Conservation (phyloP, 2,113 vertebrate species). For the Suricata suricatta region DNA sequence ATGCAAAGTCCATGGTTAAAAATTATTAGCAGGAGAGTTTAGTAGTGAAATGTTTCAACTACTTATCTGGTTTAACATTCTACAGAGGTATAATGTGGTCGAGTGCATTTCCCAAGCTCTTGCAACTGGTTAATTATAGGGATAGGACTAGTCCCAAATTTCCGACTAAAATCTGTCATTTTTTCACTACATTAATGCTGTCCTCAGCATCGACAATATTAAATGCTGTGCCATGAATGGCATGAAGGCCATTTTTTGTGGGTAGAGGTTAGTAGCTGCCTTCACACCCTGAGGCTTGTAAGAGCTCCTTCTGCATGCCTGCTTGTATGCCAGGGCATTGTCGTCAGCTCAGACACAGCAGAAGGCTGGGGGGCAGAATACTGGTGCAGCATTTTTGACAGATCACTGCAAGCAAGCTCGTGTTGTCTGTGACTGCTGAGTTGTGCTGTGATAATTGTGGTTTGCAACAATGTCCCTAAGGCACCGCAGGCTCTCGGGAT, state of each 20-base stretch:
- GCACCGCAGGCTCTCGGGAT: not conserved
- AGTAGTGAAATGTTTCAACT: slow-evolving; percentile 2
- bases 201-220: not conserved
- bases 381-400: slow-evolving; percentile 27
- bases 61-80: slow-evolving; percentile 27
- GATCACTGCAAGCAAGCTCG: not conserved
- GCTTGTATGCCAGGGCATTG: not conserved
- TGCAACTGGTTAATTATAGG: not conserved
- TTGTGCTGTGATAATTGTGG: not conserved
- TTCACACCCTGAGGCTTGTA: not conserved
- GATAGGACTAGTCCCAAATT: not conserved
- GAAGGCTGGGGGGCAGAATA: not conserved
- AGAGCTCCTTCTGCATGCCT: not conserved
- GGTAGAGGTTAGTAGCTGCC: not conserved
- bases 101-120: slow-evolving; percentile 54
- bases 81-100: not conserved
- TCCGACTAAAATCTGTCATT: not conserved
- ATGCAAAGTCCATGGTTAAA: not conserved
- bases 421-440: slow-evolving; percentile 39
- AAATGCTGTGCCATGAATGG: not conserved
- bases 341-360: not conserved
- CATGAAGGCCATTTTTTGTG: not conserved
- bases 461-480: slow-evolving; percentile 20
- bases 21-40: slow-evolving; percentile 3
- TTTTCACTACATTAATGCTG: not conserved